A percentile compares a stretch with the other conserved stretches of the same genome.
These are phyloP conservation scores for Tillus elongatus DNA, from an alignment of 2,888 invertebrate genomes.

Conservation along the genomic window DNA sequence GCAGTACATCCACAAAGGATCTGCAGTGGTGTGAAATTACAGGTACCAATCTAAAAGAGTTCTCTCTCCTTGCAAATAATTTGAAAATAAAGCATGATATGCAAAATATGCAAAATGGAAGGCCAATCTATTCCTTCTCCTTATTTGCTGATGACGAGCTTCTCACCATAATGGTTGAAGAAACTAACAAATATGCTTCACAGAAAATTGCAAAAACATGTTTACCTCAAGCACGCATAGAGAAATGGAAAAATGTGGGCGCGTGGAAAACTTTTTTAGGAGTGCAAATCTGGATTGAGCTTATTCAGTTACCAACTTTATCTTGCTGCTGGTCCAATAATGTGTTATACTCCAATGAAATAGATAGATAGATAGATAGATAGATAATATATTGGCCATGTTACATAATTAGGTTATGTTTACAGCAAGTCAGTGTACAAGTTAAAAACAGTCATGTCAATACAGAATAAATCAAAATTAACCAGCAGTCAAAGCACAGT, in stretches of 20 bases:
- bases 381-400: too few relatives aligned
- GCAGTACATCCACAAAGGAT: too few relatives aligned
- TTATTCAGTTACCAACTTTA: not conserved
- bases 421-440: too few relatives aligned
- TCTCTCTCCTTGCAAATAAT: not conserved
- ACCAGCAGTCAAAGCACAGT: too few relatives aligned
- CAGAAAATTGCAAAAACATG: not conserved
- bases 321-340: conserved; percentile 1
- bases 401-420: too few relatives aligned
- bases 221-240: not conserved
- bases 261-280: conserved; percentile 3
- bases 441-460: too few relatives aligned
- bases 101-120: not conserved
- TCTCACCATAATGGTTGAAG: not conserved
- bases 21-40: not conserved
- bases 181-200: conserved; percentile 2
- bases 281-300: not conserved
- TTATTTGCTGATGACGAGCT: conserved; percentile 1
- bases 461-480: too few relatives aligned
- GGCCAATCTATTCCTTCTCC: not conserved
- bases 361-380: too few relatives aligned
- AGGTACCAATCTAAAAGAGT: not conserved
- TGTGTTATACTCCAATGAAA: not conserved
- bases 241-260: too few relatives aligned
- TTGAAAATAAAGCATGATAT: conserved; percentile 1